Conservation (phyloP, 2,888 invertebrate species). For the Leucoptera coffeella region DNA sequence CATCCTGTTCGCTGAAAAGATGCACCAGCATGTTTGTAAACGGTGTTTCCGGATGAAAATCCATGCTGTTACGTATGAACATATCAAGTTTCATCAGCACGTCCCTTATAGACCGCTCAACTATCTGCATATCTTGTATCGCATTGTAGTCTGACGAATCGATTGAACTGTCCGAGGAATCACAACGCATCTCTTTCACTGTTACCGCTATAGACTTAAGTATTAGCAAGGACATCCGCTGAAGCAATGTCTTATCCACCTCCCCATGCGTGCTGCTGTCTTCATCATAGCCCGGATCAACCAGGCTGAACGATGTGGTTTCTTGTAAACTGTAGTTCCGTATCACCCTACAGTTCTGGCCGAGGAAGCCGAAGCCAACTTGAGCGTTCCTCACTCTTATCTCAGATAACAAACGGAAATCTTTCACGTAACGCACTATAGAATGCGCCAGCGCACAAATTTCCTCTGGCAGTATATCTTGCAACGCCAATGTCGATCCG, state of each 20-base stretch:
- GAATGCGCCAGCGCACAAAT: constrained; percentile 82
- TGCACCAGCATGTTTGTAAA: constrained; percentile 84
- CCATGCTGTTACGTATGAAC: constrained; percentile 73
- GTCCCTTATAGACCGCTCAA: constrained; percentile 79
- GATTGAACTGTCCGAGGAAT: constrained; percentile 78
- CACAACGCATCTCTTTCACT: constrained; percentile 83
- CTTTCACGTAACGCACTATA: constrained; percentile 80
- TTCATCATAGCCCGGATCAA: constrained; percentile 40
- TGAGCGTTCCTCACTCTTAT: constrained; percentile 33
- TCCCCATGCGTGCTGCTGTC: constrained; percentile 30
- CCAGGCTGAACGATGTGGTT: constrained; percentile 30
- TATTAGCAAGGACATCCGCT: constrained; percentile 81
- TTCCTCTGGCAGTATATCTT: constrained; percentile 82
- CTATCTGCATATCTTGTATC: constrained; percentile 83
- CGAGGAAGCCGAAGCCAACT: constrained; percentile 39
- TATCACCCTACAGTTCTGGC: constrained; percentile 30
- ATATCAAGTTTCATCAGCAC: constrained; percentile 75
- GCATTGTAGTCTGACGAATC: constrained; percentile 82
- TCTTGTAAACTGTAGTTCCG: constrained; percentile 29
- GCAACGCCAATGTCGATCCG: constrained; percentile 82
- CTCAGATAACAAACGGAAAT: constrained; percentile 66
- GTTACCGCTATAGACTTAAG: constrained; percentile 85
- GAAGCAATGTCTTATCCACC: constrained; percentile 73
- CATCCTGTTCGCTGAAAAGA: constrained; percentile 85
- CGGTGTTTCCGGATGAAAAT: constrained; percentile 83